Base-by-base conservation (phyloP, 2,113 vertebrate genomes). In the Stictonetta naevosa region DNA sequence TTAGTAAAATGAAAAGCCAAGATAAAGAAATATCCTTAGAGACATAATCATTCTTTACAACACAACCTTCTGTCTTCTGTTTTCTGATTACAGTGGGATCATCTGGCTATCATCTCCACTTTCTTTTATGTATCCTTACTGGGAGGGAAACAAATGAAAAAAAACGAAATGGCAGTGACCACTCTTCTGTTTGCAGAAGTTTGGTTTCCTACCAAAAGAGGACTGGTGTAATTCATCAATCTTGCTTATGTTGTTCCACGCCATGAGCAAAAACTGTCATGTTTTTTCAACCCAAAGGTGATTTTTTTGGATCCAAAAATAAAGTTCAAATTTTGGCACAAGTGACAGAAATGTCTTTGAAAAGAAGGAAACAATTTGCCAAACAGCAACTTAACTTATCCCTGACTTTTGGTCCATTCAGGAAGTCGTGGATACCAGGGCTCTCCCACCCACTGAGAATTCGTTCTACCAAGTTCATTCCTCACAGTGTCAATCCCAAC, bases 291-390 rank as follows among this genome's bases (percentile, higher is more conserved):
- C 13, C 5, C n/a, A n/a, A 34, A 73, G 55, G 76, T 95, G 87
- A 71, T 93, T 56, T 68, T 93, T 91, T 92, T 93, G 52, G 76
- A 92, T 72, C 9, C 23, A 73, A 91, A 93, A 44, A 13, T 50
- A 33, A 92, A 83, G 52, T 90, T 93, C 23, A 68, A 8, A 13
- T 74, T 63, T 93, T 95, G 95, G 75, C 90, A 77, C 7, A 29
- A 90, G 38, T 42, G 9, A 64, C 29, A 84, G 42, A 81, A 90
- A 7, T 53, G 29, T 31, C 29, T 93, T 86, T 88, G 74, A 80
- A 93, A 93, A 63, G 55, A 77, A 92, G 48, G 40, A 85, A 80
- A 62, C 13, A 31, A 13, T 64, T 86, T 88, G 52, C 79, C 83
- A 81, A 90, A 56, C 22, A 64, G 13, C 31, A 67, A 63, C 53